Evolutionary conservation across 2,888 invertebrate species (phyloP).

Genomic region (Cabera pusaria): DNA sequence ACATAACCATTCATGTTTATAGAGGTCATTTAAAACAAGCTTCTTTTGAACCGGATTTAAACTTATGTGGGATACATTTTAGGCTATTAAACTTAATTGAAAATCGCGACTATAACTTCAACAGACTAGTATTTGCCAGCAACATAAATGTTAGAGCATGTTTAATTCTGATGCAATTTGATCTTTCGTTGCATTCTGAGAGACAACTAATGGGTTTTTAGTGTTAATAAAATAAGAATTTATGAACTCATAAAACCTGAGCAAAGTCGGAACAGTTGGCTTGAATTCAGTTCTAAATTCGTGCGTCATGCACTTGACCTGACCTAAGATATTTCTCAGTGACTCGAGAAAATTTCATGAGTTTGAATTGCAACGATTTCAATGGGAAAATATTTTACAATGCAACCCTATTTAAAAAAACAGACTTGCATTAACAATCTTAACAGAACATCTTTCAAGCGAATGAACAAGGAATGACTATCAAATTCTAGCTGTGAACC

Average conservation of each 20-base stretch:
- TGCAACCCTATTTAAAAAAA: conserved; percentile 38
- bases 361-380: conserved; percentile 6
- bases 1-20: conserved; percentile 3
- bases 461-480: conserved; percentile 72
- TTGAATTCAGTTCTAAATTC: conserved; percentile 69
- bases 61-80: too few species aligned
- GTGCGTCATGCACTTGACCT: conserved; percentile 70
- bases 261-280: conserved; percentile 62
- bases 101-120: too few species aligned
- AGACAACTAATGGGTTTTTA: conserved; percentile 38
- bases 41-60: conserved; percentile 4
- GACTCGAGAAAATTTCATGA: conserved; percentile 33
- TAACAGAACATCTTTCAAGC: conserved; percentile 49
- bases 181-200: conserved; percentile 32
- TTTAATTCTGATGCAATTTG: conserved; percentile 30
- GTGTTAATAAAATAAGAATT: conserved; percentile 45
- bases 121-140: not conserved
- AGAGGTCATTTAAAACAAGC: not conserved
- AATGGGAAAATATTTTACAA: conserved; percentile 21
- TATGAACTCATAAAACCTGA: conserved; percentile 44
- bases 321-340: conserved; percentile 58
- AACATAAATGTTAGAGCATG: conserved; percentile 1
- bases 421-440: conserved; percentile 43
- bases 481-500: conserved; percentile 62
- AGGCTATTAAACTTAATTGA: too few species aligned